Evolutionary conservation across 2,888 invertebrate genomes (phyloP).

Genomic region (Chaetogeoica ovagalla): DNA sequence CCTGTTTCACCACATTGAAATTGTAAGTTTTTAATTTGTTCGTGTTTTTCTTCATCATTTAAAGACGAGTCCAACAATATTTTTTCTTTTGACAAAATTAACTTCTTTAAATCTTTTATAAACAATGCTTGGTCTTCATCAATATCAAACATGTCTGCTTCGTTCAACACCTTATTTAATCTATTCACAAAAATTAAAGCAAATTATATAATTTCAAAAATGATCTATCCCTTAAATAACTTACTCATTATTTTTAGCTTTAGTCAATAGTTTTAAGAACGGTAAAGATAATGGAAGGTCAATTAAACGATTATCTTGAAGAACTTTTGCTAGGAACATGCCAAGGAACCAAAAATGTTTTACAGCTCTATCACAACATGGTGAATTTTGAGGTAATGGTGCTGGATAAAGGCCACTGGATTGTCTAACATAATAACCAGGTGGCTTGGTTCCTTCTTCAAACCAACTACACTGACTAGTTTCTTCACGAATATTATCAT

Average conservation of each 20-base stretch:
- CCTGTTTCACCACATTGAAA: slow-evolving; percentile 64
- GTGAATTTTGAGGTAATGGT: slow-evolving; percentile 88
- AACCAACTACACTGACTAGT: slow-evolving; percentile 57
- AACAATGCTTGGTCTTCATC: slow-evolving; percentile 78
- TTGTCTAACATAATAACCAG: slow-evolving; percentile 89
- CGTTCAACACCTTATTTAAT: slow-evolving; percentile 59
- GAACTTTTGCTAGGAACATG: slow-evolving; percentile 92
- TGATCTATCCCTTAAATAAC: background rate
- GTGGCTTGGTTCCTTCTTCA: slow-evolving; percentile 69
- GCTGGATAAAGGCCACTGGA: slow-evolving; percentile 92
- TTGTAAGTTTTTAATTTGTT: slow-evolving; percentile 66
- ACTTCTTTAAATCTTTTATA: slow-evolving; percentile 71
- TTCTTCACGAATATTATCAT: slow-evolving; percentile 68
- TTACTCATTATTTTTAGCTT: slow-evolving; percentile 47
- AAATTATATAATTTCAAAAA: background rate
- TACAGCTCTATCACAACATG: slow-evolving; percentile 79
- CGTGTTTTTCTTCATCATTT: slow-evolving; percentile 65
- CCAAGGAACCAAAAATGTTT: slow-evolving; percentile 93
- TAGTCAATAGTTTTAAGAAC: slow-evolving; percentile 74
- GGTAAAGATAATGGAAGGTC: slow-evolving; percentile 93
- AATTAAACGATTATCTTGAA: slow-evolving; percentile 94
- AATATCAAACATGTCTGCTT: slow-evolving; percentile 75
- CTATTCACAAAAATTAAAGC: slow-evolving; percentile 28
- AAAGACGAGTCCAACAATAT: slow-evolving; percentile 70
- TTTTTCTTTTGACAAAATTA: slow-evolving; percentile 70